phyloP scores from a whole-genome alignment of 2,888 invertebrate species.

The Pecten maximus region DNA sequence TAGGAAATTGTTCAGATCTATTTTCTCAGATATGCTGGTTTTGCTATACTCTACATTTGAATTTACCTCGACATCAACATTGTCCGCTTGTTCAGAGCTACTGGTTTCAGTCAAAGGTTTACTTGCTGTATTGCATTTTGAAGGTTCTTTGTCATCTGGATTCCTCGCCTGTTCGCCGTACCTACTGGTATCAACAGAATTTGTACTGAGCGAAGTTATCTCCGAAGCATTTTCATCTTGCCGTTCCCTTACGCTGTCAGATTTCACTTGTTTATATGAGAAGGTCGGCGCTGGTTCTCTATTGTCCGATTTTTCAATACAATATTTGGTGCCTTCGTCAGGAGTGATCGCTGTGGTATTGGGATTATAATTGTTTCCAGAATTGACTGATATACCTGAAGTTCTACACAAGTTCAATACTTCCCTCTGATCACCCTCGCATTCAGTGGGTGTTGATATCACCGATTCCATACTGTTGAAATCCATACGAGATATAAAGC shows the following conservation, averaged over 20 bases:
- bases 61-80: not conserved
- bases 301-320: not conserved
- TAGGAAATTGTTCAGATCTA: not conserved
- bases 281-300: not conserved
- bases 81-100: not conserved
- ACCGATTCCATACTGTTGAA: not conserved
- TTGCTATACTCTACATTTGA: not conserved
- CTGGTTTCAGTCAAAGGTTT: not conserved
- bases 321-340: not conserved
- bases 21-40: not conserved
- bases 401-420: not conserved
- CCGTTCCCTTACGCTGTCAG: not conserved
- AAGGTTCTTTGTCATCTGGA: not conserved
- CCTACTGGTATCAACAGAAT: not conserved
- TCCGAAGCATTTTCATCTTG: not conserved
- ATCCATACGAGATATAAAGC: not conserved
- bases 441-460: not conserved
- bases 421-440: not conserved
- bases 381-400: not conserved
- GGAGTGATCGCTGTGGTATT: not conserved
- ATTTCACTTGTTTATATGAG: not conserved
- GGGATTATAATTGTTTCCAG: not conserved
- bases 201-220: not conserved
- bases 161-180: not conserved
- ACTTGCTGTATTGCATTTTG: not conserved